phyloP scores from a whole-genome alignment of 2,113 vertebrate species.

The Rhabdomys dilectus region DNA sequence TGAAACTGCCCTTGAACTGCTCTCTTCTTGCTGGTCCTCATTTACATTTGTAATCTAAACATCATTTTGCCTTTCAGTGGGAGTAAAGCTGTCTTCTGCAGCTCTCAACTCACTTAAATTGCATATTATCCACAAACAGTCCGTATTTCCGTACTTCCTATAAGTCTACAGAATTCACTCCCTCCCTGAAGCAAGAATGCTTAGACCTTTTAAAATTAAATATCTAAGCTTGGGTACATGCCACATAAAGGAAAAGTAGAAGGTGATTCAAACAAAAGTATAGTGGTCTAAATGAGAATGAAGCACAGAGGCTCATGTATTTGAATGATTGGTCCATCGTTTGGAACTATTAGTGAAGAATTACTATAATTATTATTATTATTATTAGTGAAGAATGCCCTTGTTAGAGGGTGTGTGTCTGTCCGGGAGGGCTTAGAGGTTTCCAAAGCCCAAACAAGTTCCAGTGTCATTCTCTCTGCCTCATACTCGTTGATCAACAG shows the following conservation, averaged over 20 bases:
- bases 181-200: not conserved
- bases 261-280: not conserved
- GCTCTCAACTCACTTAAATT: not conserved
- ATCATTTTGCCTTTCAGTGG: not conserved
- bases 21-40: constrained; percentile 5
- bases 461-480: not conserved
- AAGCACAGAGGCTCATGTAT: too few relatives aligned
- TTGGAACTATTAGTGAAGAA: not conserved
- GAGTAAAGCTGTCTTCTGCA: not conserved
- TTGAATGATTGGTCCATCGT: too few relatives aligned
- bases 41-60: not conserved
- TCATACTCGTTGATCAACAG: too few relatives aligned
- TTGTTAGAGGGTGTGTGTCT: not conserved
- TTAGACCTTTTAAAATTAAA: not conserved
- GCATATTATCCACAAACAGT: not conserved
- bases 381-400: not conserved
- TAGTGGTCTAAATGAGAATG: not conserved
- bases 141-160: not conserved
- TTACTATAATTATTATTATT: too few relatives aligned
- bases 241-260: not conserved
- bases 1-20: constrained; percentile 31
- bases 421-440: not conserved
- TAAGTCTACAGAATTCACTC: not conserved
- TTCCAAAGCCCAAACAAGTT: not conserved
- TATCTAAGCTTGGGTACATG: not conserved